A percentile compares a stretch with the other conserved stretches of the same genome.
phyloP scores from a whole-genome alignment of 1,140 invertebrate genomes.

The Sitophilus oryzae region DNA sequence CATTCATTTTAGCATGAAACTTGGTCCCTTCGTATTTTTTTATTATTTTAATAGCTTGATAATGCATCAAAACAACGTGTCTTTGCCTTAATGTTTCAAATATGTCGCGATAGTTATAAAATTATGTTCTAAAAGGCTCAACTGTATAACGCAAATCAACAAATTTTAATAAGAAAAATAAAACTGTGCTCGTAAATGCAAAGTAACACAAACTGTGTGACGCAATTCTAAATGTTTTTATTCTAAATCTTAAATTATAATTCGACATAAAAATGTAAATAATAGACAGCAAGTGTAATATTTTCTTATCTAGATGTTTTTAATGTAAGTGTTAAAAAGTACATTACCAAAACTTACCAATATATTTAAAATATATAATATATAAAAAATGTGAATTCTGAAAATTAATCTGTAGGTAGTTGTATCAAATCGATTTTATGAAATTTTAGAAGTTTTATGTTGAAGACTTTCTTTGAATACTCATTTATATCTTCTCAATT shows the following conservation, averaged over 20 bases:
- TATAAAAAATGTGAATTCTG: not conserved
- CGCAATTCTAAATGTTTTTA: slow-evolving; percentile 22
- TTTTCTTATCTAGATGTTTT: slow-evolving; percentile 22
- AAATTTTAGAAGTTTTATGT: no score
- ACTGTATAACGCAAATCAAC: not conserved
- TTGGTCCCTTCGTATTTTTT: no score
- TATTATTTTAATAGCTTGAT: no score
- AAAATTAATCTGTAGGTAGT: not conserved
- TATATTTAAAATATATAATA: not conserved
- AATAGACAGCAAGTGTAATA: slow-evolving; percentile 21
- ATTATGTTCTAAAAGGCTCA: not conserved
- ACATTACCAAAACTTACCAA: slow-evolving; percentile 1
- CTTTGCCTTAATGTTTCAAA: no score
- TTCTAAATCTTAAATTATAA: slow-evolving; percentile 5
- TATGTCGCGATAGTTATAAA: no score
- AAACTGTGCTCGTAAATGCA: slow-evolving; percentile 1
- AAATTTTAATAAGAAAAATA: not conserved
- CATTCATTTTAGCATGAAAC: no score
- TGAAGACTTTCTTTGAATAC: no score
- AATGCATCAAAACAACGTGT: no score
- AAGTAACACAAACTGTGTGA: slow-evolving; percentile 1
- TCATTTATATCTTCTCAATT: no score
- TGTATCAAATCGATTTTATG: no score
- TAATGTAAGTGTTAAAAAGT: slow-evolving; percentile 10
- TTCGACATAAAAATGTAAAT: slow-evolving; percentile 10